A percentile compares a stretch with the other conserved stretches of the same genome.
These are phyloP conservation scores for Zeus faber DNA, from an alignment of 2,113 vertebrate genomes.

Conservation along the genomic window DNA sequence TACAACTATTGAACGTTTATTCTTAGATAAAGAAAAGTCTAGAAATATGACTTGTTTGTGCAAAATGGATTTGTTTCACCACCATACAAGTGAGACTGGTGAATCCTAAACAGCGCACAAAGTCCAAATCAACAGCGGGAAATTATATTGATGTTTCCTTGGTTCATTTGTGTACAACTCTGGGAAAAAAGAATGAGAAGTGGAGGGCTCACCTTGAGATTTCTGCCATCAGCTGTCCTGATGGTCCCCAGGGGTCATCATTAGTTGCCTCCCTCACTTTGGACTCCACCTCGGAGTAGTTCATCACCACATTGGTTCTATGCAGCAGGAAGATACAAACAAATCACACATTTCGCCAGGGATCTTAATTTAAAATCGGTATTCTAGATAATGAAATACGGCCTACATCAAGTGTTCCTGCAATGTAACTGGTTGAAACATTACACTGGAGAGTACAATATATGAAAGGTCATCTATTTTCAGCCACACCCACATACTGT, in stretches of 20 bases:
- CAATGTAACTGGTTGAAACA: neutral
- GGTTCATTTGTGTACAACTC: too few species aligned
- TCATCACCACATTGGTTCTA: conserved; percentile 99
- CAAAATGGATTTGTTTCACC: too few species aligned
- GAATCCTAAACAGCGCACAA: too few species aligned
- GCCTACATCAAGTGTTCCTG: neutral
- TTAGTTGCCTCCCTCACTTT: conserved; percentile 99
- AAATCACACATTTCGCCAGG: conserved; percentile 7
- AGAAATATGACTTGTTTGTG: too few species aligned
- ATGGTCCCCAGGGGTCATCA: conserved; percentile 98
- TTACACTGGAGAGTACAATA: neutral
- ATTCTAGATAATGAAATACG: neutral
- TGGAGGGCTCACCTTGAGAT: conserved; percentile 85
- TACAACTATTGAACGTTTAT: too few species aligned
- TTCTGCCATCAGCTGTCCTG: conserved; percentile 96
- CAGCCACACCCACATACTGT: conserved; percentile 15
- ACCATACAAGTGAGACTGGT: too few species aligned
- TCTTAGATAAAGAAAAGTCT: too few species aligned
- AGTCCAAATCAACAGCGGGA: too few species aligned
- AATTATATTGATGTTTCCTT: too few species aligned
- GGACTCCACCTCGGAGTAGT: conserved; percentile 98
- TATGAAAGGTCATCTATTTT: conserved; percentile 13
- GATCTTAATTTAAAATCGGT: neutral
- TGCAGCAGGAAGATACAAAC: conserved; percentile 1
- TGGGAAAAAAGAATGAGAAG: too few species aligned